Base-by-base conservation (phyloP, 2,797 vertebrate genomes). In the Brachymystax lenok region DNA sequence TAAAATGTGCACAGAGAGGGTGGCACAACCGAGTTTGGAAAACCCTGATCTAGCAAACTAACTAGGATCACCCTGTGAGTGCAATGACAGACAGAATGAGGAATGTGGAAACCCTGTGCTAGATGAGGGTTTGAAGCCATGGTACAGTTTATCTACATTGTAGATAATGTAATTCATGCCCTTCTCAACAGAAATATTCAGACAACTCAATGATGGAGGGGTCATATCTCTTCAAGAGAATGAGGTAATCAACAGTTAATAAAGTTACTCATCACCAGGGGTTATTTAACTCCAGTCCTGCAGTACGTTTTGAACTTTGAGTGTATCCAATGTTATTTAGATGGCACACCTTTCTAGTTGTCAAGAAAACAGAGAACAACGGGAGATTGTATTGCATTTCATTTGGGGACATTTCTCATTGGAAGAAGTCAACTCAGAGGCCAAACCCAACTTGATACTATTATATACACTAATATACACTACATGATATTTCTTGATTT, bases 151-250 rank as follows among this genome's bases (percentile, higher is more conserved):
- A 27, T 24, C 21, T 27, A 27, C 21, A 21, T 61, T 21, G 21
- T 24, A 27, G 4, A 63, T 24, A 63, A 7, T 46, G 40, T 46
- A 0, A 46, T 24, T 63, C 1, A 27, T 24, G 21, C 3, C 24
- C 10, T 63, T 13, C 24, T 63, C 77, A 17, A 81, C 69, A 95
- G 94, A 92, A 81, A 90, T 92, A 78, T 95, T 91, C 79, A 75
- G 5, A 3, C 79, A 86, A 52, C 68, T 94, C 33, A 79, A 87
- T 0, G 35, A 88, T 14, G 89, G 88, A 51, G 78, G 6, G 10
- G 2, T 7, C 28, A 72, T 92, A 35, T 71, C 8, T 27, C 85
- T 94, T 50, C 27, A 28, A 0, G 77, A 88, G 69, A 27, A 76
- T 4, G 92, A 93, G 89, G 91, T 91, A 84, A 85, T 3, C 59